Evolutionary conservation across 2,797 vertebrate species (phyloP).

Genomic region (Ficedula albicollis): DNA sequence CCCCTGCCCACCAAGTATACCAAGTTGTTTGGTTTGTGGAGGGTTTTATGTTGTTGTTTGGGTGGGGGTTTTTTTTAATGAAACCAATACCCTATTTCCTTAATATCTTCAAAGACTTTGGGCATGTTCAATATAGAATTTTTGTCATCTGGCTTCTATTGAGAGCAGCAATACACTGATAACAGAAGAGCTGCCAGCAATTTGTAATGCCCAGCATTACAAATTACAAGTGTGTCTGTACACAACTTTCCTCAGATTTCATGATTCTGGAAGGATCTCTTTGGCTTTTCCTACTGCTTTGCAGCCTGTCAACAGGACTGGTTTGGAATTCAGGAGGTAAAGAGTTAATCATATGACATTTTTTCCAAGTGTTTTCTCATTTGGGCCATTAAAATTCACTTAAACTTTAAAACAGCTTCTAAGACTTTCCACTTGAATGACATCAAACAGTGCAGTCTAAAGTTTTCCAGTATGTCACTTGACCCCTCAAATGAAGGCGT

Average conservation of each 20-base stretch:
- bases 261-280: background rate
- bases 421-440: conserved; percentile 59
- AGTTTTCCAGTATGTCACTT: conserved; percentile 49
- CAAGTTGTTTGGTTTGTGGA: accelerated
- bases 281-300: background rate
- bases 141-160: background rate
- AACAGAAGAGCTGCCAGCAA: background rate
- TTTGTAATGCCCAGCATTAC: background rate
- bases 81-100: background rate
- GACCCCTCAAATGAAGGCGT: background rate
- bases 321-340: background rate
- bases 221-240: background rate
- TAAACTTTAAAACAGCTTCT: conserved; percentile 39
- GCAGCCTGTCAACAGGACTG: background rate
- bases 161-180: background rate
- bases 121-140: background rate
- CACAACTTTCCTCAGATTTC: background rate
- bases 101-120: background rate
- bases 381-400: conserved; percentile 50
- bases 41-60: background rate
- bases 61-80: background rate
- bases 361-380: conserved; percentile 42
- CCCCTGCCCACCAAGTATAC: background rate
- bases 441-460: conserved; percentile 32
- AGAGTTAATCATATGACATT: background rate